These are phyloP conservation scores for Rhyzopertha dominica DNA, from an alignment of 1,140 invertebrate genomes.

Conservation along the genomic window DNA sequence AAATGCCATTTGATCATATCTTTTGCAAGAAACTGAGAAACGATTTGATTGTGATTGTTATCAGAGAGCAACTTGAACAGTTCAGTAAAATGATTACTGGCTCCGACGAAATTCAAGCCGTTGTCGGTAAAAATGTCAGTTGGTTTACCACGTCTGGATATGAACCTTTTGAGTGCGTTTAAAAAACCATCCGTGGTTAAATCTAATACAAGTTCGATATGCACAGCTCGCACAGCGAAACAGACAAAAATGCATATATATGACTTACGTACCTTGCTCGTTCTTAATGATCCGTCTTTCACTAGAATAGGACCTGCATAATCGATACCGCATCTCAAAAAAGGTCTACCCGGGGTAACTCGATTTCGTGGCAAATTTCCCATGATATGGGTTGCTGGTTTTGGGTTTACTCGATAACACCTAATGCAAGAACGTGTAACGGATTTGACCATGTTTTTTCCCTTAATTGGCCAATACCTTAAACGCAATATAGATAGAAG, in stretches of 20 bases:
- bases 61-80: neutral
- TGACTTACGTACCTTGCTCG: constrained; percentile 24
- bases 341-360: constrained; percentile 26
- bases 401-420: constrained; percentile 17
- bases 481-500: constrained; percentile 13
- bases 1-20: no score
- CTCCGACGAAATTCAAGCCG: neutral
- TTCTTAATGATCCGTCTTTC: neutral
- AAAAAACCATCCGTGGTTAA: constrained; percentile 32
- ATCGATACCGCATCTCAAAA: constrained; percentile 34
- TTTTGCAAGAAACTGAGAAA: no score
- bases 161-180: constrained; percentile 38
- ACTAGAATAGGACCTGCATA: constrained; percentile 36
- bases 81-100: constrained; percentile 1
- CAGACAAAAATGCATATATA: constrained; percentile 44
- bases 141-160: constrained; percentile 30
- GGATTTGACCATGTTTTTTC: constrained; percentile 8
- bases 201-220: constrained; percentile 30
- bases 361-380: constrained; percentile 35
- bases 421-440: constrained; percentile 16
- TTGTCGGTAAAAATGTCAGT: constrained; percentile 2
- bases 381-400: constrained; percentile 31
- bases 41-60: no score
- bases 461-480: constrained; percentile 19
- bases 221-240: constrained; percentile 29